Conservation (phyloP, 2,113 vertebrate species). For the Gopherus evgoodei region DNA sequence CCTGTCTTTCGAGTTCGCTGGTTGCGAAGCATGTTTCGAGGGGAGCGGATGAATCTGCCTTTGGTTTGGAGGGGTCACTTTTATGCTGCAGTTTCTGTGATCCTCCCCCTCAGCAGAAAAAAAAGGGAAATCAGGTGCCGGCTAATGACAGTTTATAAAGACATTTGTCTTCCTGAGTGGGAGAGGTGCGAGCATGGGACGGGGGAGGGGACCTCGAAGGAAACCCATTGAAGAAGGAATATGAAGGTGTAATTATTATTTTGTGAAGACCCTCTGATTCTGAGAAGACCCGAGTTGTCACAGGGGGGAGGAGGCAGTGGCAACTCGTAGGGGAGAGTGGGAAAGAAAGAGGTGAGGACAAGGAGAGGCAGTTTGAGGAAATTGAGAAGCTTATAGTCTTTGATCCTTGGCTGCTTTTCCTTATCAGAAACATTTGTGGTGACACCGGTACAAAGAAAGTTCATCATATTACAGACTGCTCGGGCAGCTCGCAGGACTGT, state of each 20-base stretch:
- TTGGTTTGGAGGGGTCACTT: neutral
- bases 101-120: neutral
- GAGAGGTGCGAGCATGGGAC: neutral
- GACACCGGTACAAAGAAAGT: conserved; percentile 86
- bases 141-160: conserved; percentile 55
- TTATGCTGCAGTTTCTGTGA: neutral
- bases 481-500: conserved; percentile 85
- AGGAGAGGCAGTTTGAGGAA: conserved; percentile 73
- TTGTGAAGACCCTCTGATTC: neutral
- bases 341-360: conserved; percentile 63
- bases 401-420: conserved; percentile 86
- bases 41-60: neutral
- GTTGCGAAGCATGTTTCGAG: neutral
- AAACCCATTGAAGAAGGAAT: neutral
- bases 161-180: conserved; percentile 50
- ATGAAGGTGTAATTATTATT: neutral
- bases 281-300: conserved; percentile 32
- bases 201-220: neutral
- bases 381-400: conserved; percentile 85
- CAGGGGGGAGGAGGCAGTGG: neutral
- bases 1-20: neutral
- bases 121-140: conserved; percentile 29
- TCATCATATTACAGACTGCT: conserved; percentile 87
- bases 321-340: neutral
- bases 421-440: conserved; percentile 92